Evolutionary conservation across 2,797 vertebrate genomes (phyloP), one percentile per base, ranked within the genome.

Genomic region (Adrianichthys oophorus): DNA sequence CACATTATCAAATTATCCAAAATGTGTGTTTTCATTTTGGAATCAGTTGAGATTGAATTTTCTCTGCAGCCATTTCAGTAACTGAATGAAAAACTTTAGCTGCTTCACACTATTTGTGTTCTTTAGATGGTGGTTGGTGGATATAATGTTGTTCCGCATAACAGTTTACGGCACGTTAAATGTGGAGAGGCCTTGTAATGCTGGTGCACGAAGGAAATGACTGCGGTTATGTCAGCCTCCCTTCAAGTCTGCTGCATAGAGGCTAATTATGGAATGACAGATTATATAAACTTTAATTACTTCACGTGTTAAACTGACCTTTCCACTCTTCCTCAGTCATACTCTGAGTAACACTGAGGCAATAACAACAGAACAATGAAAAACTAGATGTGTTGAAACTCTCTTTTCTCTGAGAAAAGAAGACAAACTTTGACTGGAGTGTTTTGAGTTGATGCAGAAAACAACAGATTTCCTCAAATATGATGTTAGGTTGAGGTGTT

Each of bases 211-310:
- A 6, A 46, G 32, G 5, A 53, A 46, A 13, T 43, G 64, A 81
- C 75, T 76, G 69, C 48, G 66, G 58, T 70, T 16, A 29, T 59
- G 56, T 80, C 62, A 51, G 53, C 32, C 56, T 70, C 58, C 52
- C 70, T 5, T 76, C 62, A 47, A 42, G 43, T 53, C 21, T 52
- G 41, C 8, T 62, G 66, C 82, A 72, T 75, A 74, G 55, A 32
- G 47, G 66, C 41, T 82, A 79, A 78, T 76, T 70, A 85, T 85
- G 72, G 68, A 78, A 69, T 91, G 90, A 91, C 87, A 84, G 91
- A 78, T 66, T 80, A 54, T 79, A 56, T 89, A 94, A 92, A 85
- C 91, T 88, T 87, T 82, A 59, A 83, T 88, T 81, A 50, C 62
- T 66, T 72, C 79, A 73, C 13, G 23, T 77, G 78, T 85, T 80